phyloP scores from a whole-genome alignment of 1,140 invertebrate species.

The Ylistrum balloti region DNA sequence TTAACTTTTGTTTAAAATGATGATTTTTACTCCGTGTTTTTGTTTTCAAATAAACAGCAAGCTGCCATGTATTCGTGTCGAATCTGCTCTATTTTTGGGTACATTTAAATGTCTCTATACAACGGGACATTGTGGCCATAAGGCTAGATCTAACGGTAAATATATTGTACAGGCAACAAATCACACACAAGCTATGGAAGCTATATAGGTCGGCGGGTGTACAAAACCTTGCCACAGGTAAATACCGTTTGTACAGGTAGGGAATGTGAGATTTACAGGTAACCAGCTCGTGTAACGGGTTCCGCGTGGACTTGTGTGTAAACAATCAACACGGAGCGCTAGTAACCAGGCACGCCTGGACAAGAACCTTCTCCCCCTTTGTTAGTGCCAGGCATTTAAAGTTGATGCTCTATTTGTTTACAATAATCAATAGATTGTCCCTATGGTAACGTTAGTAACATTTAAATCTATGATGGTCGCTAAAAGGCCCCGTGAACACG shows the following conservation, averaged over 20 bases:
- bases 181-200: not conserved
- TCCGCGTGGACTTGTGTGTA: slow-evolving; percentile 49
- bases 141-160: slow-evolving; percentile 26
- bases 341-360: slow-evolving; percentile 56
- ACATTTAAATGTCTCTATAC: not conserved
- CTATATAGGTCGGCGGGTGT: slow-evolving; percentile 24
- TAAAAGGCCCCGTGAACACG: slow-evolving; percentile 17
- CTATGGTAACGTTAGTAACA: slow-evolving; percentile 53
- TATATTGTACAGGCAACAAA: not conserved
- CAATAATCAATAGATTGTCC: slow-evolving; percentile 47
- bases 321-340: slow-evolving; percentile 25
- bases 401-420: slow-evolving; percentile 57
- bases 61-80: not conserved
- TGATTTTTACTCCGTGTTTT: not conserved
- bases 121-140: slow-evolving; percentile 4
- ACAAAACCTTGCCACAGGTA: slow-evolving; percentile 36
- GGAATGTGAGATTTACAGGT: slow-evolving; percentile 24
- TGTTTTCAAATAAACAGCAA: not conserved
- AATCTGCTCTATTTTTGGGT: slow-evolving; percentile 4
- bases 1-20: not conserved
- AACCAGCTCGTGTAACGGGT: slow-evolving; percentile 22
- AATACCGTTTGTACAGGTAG: slow-evolving; percentile 26
- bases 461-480: slow-evolving; percentile 43
- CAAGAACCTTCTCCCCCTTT: slow-evolving; percentile 50
- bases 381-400: slow-evolving; percentile 47